Evolutionary conservation across 2,797 vertebrate species (phyloP), one percentile per base, ranked within the genome.

Genomic region (Novumbra hubbsi): DNA sequence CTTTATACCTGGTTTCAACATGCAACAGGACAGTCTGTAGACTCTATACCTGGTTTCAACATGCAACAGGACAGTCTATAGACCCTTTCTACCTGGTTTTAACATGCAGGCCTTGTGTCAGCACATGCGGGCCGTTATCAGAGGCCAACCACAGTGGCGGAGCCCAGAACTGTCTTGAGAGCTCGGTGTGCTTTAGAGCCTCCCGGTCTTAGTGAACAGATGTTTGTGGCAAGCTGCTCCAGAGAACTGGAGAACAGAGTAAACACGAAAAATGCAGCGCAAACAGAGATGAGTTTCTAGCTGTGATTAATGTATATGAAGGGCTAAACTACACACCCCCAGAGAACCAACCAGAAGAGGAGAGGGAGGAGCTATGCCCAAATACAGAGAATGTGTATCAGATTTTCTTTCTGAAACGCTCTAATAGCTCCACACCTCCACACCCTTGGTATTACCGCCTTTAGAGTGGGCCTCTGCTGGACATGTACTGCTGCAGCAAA

Each of bases 201-300:
- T 73, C 79, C 87, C 82, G 76, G 72, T 73, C 82, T 85, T 87
- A 88, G 89, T 87, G 89, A 88, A 90, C 87, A 92, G 83, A 88
- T 92, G 91, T 91, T 92, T 88, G 89, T 85, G 89, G 84, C 80
- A 67, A 73, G 17, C 84, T 81, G 86, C 78, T 68, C 87, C 84
- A 73, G 21, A 60, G 55, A 27, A 4, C 41, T 11, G n/a, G 55
- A 60, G 21, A 60, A 60, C 55, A 24, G n/a, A 21, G 21, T 60
- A 21, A 60, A 60, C 24, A 24, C 9, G 55, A 27, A 5, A 24
- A 24, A 27, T 60, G 55, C 8, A 9, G 55, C 34, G 92, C 92
- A 91, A 91, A 93, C 91, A 93, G 86, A 84, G 83, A 87, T 88
- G 86, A 86, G 49, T 30, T n/a, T 15, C n/a, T 55, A 34, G 69